Evolutionary conservation across 2,888 invertebrate genomes (phyloP).

Genomic region (Cantharis nigra): DNA sequence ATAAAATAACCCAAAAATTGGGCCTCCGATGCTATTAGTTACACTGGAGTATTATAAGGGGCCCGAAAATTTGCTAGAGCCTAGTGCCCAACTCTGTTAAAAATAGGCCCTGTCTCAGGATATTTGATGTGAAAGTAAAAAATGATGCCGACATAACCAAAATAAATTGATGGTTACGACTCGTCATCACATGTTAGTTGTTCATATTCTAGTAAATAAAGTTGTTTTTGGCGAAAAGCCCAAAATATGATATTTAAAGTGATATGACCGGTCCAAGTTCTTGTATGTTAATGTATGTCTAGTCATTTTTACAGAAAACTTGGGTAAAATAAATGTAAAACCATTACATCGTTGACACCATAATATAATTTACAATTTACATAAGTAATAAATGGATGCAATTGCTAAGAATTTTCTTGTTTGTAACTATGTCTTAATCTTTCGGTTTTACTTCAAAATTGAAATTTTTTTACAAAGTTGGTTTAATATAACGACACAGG

Average conservation of each 20-base stretch:
- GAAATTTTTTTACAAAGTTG: slow-evolving; percentile 36
- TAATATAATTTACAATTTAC: not conserved
- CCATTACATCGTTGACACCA: not conserved
- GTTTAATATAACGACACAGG: slow-evolving; percentile 41
- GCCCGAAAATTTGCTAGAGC: too few species aligned
- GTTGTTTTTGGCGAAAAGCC: not conserved
- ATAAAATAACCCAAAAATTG: too few species aligned
- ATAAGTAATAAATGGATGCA: not conserved
- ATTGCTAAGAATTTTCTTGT: not conserved
- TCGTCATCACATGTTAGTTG: not conserved
- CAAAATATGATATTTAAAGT: not conserved
- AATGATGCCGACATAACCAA: too few species aligned
- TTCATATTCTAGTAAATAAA: not conserved
- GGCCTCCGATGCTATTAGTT: too few species aligned
- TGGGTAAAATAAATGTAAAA: not conserved
- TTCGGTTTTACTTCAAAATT: not conserved
- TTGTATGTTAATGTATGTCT: not conserved
- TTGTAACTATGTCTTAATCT: not conserved
- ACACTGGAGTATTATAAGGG: too few species aligned
- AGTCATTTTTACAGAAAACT: not conserved
- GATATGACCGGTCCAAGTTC: not conserved
- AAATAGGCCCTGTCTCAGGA: too few species aligned
- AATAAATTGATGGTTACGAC: too few species aligned
- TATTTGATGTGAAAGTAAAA: too few species aligned
- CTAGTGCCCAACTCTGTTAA: too few species aligned